phyloP scores from a whole-genome alignment of 2,797 vertebrate species.

The Enteromius thamalakanensis region DNA sequence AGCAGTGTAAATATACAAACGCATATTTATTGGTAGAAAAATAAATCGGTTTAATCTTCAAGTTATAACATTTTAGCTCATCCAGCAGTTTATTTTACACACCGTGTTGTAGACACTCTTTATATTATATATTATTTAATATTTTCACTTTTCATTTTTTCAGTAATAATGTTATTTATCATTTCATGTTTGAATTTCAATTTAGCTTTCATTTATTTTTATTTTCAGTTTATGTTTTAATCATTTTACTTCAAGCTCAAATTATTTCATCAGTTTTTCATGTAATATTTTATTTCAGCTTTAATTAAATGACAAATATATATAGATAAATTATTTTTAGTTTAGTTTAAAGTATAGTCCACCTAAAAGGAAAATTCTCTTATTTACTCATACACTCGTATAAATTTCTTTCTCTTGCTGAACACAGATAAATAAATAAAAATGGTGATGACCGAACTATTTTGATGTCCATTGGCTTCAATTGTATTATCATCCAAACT shows the following conservation, averaged over 20 bases:
- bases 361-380: background rate
- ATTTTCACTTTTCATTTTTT: background rate
- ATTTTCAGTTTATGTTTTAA: background rate
- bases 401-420: background rate
- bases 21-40: background rate
- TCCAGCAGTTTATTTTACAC: background rate
- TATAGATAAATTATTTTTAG: background rate
- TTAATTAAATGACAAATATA: background rate
- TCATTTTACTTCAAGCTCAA: background rate
- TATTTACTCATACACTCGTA: background rate
- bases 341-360: background rate
- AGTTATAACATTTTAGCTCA: background rate
- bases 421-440: background rate
- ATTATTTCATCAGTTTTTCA: background rate
- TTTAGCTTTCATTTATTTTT: background rate
- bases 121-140: background rate
- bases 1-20: background rate
- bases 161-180: background rate
- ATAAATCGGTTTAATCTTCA: background rate
- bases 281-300: background rate
- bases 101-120: background rate
- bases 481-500: background rate
- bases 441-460: background rate
- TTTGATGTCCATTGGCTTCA: background rate
- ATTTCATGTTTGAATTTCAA: background rate